Conservation (phyloP, 2,797 vertebrate genomes). For the Harpagifer antarcticus region DNA sequence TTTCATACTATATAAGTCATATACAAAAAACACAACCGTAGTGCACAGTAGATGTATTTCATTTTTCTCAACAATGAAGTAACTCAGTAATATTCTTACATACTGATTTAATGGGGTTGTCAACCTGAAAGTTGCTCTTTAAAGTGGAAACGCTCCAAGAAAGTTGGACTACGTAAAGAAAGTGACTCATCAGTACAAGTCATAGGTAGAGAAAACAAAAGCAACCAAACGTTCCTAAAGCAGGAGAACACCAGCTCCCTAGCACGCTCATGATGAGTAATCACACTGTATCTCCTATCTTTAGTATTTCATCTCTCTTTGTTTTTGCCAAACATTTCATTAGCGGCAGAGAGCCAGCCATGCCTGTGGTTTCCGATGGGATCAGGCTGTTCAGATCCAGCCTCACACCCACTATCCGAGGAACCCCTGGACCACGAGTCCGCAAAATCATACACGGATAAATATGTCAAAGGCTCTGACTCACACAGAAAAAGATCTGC, state of each 20-base stretch:
- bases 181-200: slow-evolving; percentile 12
- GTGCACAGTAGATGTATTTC: neutral
- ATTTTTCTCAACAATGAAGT: neutral
- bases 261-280: slow-evolving; percentile 1
- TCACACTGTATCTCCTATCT: slow-evolving; percentile 16
- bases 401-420: slow-evolving; percentile 50
- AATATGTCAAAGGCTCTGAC: slow-evolving; percentile 63
- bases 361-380: slow-evolving; percentile 67
- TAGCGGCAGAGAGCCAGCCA: slow-evolving; percentile 55
- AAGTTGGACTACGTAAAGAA: neutral
- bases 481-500: slow-evolving; percentile 58
- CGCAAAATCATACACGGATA: slow-evolving; percentile 36
- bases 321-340: slow-evolving; percentile 57
- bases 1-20: neutral
- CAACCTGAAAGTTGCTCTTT: no score
- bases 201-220: slow-evolving; percentile 2
- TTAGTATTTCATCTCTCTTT: slow-evolving; percentile 30
- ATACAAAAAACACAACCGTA: neutral
- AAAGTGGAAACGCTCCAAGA: slow-evolving; percentile 19
- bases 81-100: neutral
- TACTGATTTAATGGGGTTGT: neutral
- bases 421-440: slow-evolving; percentile 42
- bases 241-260: neutral
- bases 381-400: slow-evolving; percentile 58
- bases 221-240: neutral